phyloP scores from a whole-genome alignment of 2,797 vertebrate genomes.

The Mormyrus proboscirostris region DNA sequence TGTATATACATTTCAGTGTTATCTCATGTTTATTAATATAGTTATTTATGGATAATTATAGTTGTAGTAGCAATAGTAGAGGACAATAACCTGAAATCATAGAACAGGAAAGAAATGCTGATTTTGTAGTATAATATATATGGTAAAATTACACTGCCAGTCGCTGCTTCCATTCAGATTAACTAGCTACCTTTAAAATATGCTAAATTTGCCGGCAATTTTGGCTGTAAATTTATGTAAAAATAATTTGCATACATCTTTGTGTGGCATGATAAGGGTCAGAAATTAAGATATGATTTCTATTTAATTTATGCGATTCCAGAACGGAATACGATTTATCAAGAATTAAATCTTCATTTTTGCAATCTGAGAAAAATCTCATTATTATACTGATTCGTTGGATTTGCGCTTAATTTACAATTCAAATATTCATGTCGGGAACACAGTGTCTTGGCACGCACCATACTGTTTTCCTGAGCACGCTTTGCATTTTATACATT shows the following conservation, averaged over 20 bases:
- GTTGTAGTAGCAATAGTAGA: not conserved
- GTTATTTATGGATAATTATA: not conserved
- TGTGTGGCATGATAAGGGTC: not conserved
- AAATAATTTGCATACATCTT: not conserved
- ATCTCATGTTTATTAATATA: not conserved
- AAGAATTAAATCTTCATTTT: conserved; percentile 48
- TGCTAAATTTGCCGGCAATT: not conserved
- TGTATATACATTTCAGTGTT: not conserved
- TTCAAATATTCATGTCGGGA: conserved; percentile 30
- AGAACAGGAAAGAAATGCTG: not conserved
- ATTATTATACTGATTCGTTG: conserved; percentile 44
- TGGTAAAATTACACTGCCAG: not conserved
- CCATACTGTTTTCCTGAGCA: not conserved
- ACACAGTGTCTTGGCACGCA: conserved; percentile 27
- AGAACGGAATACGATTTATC: conserved; percentile 24
- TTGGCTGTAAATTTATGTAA: conserved; percentile 4
- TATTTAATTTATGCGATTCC: conserved; percentile 5
- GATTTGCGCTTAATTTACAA: conserved; percentile 45
- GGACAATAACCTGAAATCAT: not conserved
- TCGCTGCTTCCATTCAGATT: not conserved
- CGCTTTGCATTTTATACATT: conserved; percentile 26
- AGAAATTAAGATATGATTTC: conserved; percentile 4
- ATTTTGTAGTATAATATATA: not conserved
- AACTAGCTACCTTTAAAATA: not conserved
- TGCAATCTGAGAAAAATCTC: conserved; percentile 30